Evolutionary conservation across 2,888 invertebrate genomes (phyloP), one percentile per base, ranked within the genome.

Genomic region (Athetis lepigone): DNA sequence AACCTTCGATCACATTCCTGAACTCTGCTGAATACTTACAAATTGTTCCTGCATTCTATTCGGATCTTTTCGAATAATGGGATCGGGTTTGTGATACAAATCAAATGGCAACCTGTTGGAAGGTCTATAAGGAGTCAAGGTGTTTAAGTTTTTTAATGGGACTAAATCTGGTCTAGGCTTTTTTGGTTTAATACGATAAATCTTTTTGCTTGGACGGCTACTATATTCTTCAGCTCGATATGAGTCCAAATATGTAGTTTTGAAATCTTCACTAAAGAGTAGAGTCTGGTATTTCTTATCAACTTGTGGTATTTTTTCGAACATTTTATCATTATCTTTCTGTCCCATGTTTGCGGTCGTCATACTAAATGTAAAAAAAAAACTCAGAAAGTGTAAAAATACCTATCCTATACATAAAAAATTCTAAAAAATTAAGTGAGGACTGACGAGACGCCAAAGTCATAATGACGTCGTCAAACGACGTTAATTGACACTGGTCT

Each of bases 121-220:
- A 2, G 52, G 60, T 25, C 73, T 85, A 82, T 83, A 86, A 0
- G 83, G 76, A 0, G 72, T 72, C 47, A 90, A 33, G 1, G 88
- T 81, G 16, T 88, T 81, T 2, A 79, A 25, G 33, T 86, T 74
- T 60, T 84, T 89, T 54, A 85, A 21, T 1, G 81, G 81, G 1
- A 70, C 52, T 4, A 58, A 61, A 18, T 67, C 55, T 3, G 60
- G 54, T n/a, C 64, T 78, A 0, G 47, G 21, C 19, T 72, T 65
- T 2, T 9, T 37, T 0, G 68, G 58, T 45, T 81, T 85, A 16
- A 45, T 37, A 39, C 76, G 71, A 29, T 82, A 83, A 1, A 58
- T 57, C 0, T 86, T 86, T 56, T 56, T 70, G 7, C 60, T 46
- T 0, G 46, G 7, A 0, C 72, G n/a, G 64, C 27, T 39, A n/a